phyloP scores from a whole-genome alignment of 2,797 vertebrate genomes.

The Bovichtus variegatus region DNA sequence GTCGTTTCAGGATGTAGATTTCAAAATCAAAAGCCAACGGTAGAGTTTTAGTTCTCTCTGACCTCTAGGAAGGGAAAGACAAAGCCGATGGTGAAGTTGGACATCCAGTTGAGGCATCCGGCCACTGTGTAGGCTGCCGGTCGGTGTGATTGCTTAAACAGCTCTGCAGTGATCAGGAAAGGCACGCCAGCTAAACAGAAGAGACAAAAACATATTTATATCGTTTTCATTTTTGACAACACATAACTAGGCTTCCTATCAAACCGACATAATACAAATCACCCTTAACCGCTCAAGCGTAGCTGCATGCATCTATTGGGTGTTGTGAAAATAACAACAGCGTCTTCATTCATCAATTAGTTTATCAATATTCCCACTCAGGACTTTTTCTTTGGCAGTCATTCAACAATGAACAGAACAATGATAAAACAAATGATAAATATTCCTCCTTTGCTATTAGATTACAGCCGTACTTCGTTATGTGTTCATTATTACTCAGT shows the following conservation, averaged over 20 bases:
- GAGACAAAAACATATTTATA: not conserved
- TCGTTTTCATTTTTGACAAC: slow-evolving; percentile 8
- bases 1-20: not conserved
- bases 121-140: slow-evolving; percentile 90
- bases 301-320: slow-evolving; percentile 52
- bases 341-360: slow-evolving; percentile 57
- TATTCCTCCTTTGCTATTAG: slow-evolving; percentile 43
- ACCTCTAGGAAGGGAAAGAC: slow-evolving; percentile 95
- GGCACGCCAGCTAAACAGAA: slow-evolving; percentile 86
- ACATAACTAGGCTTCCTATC: slow-evolving; percentile 33
- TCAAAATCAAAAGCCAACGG: not conserved
- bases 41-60: slow-evolving; percentile 1
- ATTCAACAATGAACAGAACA: slow-evolving; percentile 55
- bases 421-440: slow-evolving; percentile 46
- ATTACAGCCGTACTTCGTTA: slow-evolving; percentile 55
- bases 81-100: slow-evolving; percentile 92
- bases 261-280: slow-evolving; percentile 52
- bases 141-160: slow-evolving; percentile 92
- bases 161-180: slow-evolving; percentile 92
- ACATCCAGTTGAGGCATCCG: slow-evolving; percentile 92
- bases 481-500: slow-evolving; percentile 40
- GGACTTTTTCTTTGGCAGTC: slow-evolving; percentile 45
- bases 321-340: slow-evolving; percentile 56
- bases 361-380: slow-evolving; percentile 65
- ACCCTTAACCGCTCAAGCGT: slow-evolving; percentile 42